phyloP scores from a whole-genome alignment of 2,888 invertebrate genomes.

The Hemaris fuciformis region DNA sequence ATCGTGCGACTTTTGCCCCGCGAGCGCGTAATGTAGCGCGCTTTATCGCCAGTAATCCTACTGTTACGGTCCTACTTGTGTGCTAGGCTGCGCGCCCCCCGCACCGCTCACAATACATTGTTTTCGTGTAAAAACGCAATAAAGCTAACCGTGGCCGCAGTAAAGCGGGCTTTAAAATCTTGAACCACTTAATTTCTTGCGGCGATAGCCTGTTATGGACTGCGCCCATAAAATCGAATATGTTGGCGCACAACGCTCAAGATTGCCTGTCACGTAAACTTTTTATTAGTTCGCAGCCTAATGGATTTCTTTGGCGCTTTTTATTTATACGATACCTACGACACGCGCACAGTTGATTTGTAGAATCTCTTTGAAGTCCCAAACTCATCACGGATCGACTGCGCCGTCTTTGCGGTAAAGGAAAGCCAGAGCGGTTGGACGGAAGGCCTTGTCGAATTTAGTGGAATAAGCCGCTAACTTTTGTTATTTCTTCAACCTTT shows the following conservation, averaged over 20 bases:
- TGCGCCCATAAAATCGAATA: slow-evolving; percentile 46
- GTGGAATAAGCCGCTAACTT: slow-evolving; percentile 46
- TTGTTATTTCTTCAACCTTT: slow-evolving; percentile 46
- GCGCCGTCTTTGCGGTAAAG: slow-evolving; percentile 31
- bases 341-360: slow-evolving; percentile 41
- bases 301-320: slow-evolving; percentile 42
- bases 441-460: slow-evolving; percentile 37
- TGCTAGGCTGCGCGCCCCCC: slow-evolving; percentile 22
- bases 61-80: slow-evolving; percentile 40
- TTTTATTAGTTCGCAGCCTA: slow-evolving; percentile 44
- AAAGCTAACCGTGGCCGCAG: slow-evolving; percentile 38
- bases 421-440: slow-evolving; percentile 32
- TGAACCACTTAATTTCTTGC: slow-evolving; percentile 49
- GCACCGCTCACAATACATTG: slow-evolving; percentile 31
- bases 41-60: slow-evolving; percentile 62
- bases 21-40: slow-evolving; percentile 58
- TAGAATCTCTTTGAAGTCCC: slow-evolving; percentile 49
- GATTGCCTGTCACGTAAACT: slow-evolving; percentile 40
- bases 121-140: slow-evolving; percentile 55
- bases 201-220: slow-evolving; percentile 39
- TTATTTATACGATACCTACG: slow-evolving; percentile 40
- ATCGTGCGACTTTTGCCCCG: slow-evolving; percentile 60
- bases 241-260: slow-evolving; percentile 32
- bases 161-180: slow-evolving; percentile 47
- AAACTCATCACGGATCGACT: slow-evolving; percentile 34